phyloP scores from a whole-genome alignment of 2,888 invertebrate species.

The Protonemura montana region DNA sequence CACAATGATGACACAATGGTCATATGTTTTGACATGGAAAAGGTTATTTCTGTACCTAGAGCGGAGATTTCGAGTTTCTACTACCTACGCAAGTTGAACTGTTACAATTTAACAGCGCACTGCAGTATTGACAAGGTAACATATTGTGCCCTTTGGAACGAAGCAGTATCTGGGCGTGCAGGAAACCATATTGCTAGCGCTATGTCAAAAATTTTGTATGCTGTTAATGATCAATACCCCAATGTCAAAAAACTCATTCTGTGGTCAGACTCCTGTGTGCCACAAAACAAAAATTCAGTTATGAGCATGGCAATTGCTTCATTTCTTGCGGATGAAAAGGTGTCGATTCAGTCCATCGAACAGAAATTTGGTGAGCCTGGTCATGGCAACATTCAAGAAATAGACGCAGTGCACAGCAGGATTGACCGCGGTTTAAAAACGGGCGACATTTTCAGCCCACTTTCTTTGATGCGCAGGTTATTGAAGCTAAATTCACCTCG shows the following conservation, averaged over 20 bases:
- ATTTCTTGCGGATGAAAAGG: no score
- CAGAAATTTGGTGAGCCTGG: no score
- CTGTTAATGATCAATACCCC: neutral
- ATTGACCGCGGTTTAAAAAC: no score
- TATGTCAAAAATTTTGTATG: neutral
- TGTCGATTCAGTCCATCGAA: no score
- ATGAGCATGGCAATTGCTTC: no score
- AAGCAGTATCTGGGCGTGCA: neutral
- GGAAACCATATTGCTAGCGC: conserved; percentile 33
- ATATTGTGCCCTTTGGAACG: conserved; percentile 20
- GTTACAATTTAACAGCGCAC: conserved; percentile 31
- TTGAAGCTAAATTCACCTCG: neutral
- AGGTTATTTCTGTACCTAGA: neutral
- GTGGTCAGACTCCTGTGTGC: conserved; percentile 24
- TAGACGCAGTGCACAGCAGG: no score
- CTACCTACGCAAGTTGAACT: conserved; percentile 19
- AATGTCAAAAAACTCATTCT: neutral
- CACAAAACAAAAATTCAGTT: neutral
- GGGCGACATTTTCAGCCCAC: no score
- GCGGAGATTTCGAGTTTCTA: conserved; percentile 24
- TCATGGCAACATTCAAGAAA: no score
- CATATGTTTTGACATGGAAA: conserved; percentile 25
- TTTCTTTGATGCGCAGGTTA: neutral
- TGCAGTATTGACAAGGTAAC: neutral
- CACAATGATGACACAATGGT: neutral